Percentiles rank a stretch among this genome's conserved stretches.
phyloP scores from a whole-genome alignment of 2,797 vertebrate species.

The Falco cherrug region DNA sequence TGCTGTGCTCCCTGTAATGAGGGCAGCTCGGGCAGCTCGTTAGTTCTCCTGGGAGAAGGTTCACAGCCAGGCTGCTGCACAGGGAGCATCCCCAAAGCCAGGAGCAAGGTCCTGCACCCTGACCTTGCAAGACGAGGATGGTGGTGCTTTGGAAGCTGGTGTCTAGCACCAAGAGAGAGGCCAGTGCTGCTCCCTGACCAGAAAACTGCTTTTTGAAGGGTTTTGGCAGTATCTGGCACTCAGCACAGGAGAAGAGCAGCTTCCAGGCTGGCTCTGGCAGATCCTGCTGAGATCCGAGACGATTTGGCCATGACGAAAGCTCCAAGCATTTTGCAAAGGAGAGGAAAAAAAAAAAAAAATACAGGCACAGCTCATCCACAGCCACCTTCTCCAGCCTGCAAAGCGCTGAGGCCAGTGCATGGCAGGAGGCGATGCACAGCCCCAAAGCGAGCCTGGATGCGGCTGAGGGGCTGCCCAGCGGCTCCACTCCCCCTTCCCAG shows the following conservation, averaged over 20 bases:
- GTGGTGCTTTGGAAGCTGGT: neutral
- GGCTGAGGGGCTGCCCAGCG: neutral
- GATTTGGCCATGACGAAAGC: accelerated
- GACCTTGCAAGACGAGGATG: accelerated
- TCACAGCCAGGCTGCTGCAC: neutral
- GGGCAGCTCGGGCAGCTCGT: neutral
- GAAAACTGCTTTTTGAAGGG: neutral
- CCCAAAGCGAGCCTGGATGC: neutral
- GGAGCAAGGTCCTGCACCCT: neutral
- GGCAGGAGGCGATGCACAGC: neutral
- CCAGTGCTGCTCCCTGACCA: accelerated
- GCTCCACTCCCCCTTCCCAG: neutral
- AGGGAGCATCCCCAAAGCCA: neutral
- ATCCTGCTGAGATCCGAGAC: accelerated
- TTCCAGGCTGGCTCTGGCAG: neutral
- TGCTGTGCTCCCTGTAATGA: neutral
- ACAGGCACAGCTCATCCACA: neutral
- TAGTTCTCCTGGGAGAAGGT: neutral
- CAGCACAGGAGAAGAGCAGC: neutral
- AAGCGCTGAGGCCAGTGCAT: neutral
- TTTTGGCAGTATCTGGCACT: neutral
- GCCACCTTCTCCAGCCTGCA: neutral
- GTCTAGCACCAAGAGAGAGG: neutral
- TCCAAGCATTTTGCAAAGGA: neutral
- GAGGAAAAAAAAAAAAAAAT: accelerated